A percentile compares a stretch with the other conserved stretches of the same genome.
Conservation (phyloP, 2,888 invertebrate genomes). For the Cantharis flavilabris region DNA sequence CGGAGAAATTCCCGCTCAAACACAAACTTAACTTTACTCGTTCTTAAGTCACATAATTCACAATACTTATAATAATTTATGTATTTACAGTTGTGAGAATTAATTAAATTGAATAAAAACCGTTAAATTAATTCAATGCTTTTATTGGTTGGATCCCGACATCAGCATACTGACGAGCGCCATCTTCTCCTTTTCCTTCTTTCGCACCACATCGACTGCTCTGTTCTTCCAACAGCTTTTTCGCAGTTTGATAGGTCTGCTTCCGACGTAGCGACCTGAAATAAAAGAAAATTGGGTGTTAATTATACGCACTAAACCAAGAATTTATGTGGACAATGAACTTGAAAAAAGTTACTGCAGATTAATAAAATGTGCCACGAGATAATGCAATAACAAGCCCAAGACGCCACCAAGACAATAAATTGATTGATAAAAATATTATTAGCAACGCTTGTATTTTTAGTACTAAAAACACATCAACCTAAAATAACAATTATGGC, state of each 20-base stretch:
- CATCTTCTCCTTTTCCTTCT: slow-evolving; percentile 95
- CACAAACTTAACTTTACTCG: neutral
- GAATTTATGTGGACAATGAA: neutral
- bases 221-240: slow-evolving; percentile 97
- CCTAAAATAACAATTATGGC: slow-evolving; percentile 23
- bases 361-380: neutral
- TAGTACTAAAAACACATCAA: slow-evolving; percentile 16
- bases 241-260: slow-evolving; percentile 94
- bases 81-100: neutral
- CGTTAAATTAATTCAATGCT: neutral
- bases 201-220: slow-evolving; percentile 89
- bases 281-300: slow-evolving; percentile 32
- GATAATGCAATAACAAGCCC: neutral
- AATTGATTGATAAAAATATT: slow-evolving; percentile 18
- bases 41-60: neutral
- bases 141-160: slow-evolving; percentile 52
- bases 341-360: neutral
- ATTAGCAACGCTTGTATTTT: slow-evolving; percentile 16
- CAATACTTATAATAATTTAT: neutral
- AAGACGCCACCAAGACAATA: slow-evolving; percentile 23
- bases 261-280: slow-evolving; percentile 96
- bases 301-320: neutral
- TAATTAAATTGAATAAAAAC: neutral
- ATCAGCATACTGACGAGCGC: slow-evolving; percentile 76
- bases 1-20: neutral